Evolutionary conservation across 35 echinoderm and acorn worm species (phyloP), one percentile per base, ranked within the genome.

Genomic region (Antedon bifida): DNA sequence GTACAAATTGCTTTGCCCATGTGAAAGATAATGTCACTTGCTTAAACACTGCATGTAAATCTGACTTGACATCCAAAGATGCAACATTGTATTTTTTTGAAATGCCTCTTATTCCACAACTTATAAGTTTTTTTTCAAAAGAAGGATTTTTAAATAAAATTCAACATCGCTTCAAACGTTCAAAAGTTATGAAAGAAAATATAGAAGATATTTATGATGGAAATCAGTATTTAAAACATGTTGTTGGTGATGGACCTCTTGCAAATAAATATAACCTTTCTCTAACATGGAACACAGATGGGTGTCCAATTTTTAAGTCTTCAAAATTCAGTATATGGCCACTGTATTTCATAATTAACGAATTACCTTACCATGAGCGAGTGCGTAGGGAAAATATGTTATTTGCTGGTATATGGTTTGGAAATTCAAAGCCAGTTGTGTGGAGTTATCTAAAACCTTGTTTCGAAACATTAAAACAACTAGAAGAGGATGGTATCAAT

Each of bases 131-230:
- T 5, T 78, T 78, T 78, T 31, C 1, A 34, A 78, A 16, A 31
- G 77, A 78, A 4, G 77, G 33, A 32, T 78, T 78, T 74, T 14
- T 45, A 17, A 17, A 84, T 74, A 55, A 84, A 30, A 84, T 84
- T 30, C 28, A 78, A 85, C 35, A 85, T 36, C 75, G 84, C 16
- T 85, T 85, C 32, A 77, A 30, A 14, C 30, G n/a, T n/a, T n/a
- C n/a, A n/a, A n/a, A n/a, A n/a, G 84, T 28, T 28, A 30, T 34
- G 78, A 85, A 73, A 75, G 38, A 78, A 29, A 33, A 78, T 16
- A 76, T 85, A 34, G 86, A 92, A 82, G 79, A 93, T 74, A 76
- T 93, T 32, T 93, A 83, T 89, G 91, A 93, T 93, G 87, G 87
- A 26, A 78, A 89, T 74, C 32, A 83, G 0, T 83, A 89, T 35